phyloP scores from a whole-genome alignment of 1,140 invertebrate species.

The Nasonia giraulti region DNA sequence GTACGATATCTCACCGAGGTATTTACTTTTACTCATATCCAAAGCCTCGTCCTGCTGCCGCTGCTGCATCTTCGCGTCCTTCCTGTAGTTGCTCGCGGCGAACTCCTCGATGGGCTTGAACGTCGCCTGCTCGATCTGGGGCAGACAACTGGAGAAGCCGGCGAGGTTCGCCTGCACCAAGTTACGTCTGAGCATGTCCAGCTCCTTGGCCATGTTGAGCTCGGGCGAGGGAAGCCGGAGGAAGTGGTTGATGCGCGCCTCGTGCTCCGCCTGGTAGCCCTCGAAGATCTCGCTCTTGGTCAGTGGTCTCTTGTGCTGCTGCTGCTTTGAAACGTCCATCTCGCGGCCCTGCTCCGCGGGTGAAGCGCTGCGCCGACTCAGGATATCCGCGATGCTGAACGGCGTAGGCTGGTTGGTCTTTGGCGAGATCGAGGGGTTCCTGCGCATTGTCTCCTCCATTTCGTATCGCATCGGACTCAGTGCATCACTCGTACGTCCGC shows the following conservation, averaged over 20 bases:
- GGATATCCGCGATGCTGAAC: constrained; percentile 71
- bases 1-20: constrained; percentile 63
- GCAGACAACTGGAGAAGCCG: constrained; percentile 58
- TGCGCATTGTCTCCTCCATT: constrained; percentile 57
- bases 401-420: constrained; percentile 68
- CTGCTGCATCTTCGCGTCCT: background rate
- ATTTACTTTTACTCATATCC: constrained; percentile 73
- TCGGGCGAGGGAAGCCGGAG: constrained; percentile 62
- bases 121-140: constrained; percentile 56
- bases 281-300: background rate
- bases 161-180: constrained; percentile 67
- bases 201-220: constrained; percentile 64
- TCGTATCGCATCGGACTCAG: background rate
- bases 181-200: constrained; percentile 64
- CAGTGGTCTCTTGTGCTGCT: background rate
- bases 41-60: constrained; percentile 70
- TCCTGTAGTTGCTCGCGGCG: constrained; percentile 12
- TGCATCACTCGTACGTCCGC: background rate
- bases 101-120: constrained; percentile 62
- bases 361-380: constrained; percentile 54
- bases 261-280: background rate
- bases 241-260: constrained; percentile 38
- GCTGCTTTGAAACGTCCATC: background rate
- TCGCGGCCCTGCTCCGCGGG: background rate
- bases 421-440: constrained; percentile 60